Evolutionary conservation across 2,888 invertebrate species (phyloP).

Genomic region (Agriotes lineatus): DNA sequence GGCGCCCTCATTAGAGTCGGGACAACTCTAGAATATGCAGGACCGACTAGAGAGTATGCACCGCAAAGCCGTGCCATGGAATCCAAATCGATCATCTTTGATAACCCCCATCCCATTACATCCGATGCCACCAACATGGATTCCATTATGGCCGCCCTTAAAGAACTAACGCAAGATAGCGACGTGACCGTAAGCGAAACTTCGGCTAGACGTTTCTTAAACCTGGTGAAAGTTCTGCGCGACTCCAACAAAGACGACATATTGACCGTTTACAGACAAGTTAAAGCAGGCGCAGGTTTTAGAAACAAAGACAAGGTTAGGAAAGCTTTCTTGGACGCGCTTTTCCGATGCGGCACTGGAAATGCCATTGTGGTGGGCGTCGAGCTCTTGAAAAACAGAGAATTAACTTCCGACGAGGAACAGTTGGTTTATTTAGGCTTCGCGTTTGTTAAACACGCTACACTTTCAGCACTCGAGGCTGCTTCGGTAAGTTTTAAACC

Average conservation of each 20-base stretch:
- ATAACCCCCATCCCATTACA: conserved; percentile 74
- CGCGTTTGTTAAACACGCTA: conserved; percentile 76
- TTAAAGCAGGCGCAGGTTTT: conserved; percentile 69
- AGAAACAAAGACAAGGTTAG: conserved; percentile 72
- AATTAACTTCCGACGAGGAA: conserved; percentile 71
- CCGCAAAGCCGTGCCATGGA: conserved; percentile 57
- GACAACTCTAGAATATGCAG: conserved; percentile 74
- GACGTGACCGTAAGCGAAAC: conserved; percentile 72
- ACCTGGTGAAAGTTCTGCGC: conserved; percentile 76
- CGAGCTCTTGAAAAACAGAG: conserved; percentile 76
- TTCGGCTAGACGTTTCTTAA: conserved; percentile 76
- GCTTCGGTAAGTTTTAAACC: conserved; percentile 69
- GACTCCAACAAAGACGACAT: conserved; percentile 77
- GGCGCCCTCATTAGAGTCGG: conserved; percentile 77
- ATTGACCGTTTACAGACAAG: conserved; percentile 74
- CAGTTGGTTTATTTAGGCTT: conserved; percentile 76
- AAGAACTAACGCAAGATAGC: conserved; percentile 73
- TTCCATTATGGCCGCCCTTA: conserved; percentile 70
- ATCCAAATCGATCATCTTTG: conserved; percentile 75
- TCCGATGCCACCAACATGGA: conserved; percentile 69
- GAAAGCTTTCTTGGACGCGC: conserved; percentile 84
- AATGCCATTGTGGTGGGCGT: conserved; percentile 79
- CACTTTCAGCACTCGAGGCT: conserved; percentile 73
- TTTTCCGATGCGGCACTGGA: conserved; percentile 84
- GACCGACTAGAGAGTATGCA: conserved; percentile 63